Evolutionary conservation across 2,113 vertebrate species (phyloP), one percentile per base, ranked within the genome.

Genomic region (Eleginops maclovinus): DNA sequence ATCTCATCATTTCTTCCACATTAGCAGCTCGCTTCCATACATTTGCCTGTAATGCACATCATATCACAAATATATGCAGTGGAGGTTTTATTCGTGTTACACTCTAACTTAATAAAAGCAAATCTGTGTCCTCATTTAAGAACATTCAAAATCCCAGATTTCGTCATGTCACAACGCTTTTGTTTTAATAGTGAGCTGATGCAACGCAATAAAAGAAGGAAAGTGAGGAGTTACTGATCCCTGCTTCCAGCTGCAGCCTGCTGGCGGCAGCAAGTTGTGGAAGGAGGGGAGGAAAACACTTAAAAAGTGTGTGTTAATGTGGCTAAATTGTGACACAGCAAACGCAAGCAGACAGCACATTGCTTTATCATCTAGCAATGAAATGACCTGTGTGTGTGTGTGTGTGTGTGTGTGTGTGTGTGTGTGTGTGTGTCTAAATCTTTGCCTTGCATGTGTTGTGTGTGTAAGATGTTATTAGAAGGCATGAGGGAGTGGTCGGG

Each of bases 131-230:
- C 74, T 67, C 56, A 78, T 75, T 71, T 55, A 54, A 75, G 22
- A 47, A 63, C 46, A 75, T 36, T 47, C 75, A 65, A 22, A 68
- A 41, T 21, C 36, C 60, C 53, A n/a, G 36, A 76, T 82, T 82
- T 84, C 62, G 2, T 79, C 50, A 67, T 65, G 53, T 83, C 72
- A 44, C 1, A 0, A 19, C 3, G 9, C 51, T 14, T 26, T 66
- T 44, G 60, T 47, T 72, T 49, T 61, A 83, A 59, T 19, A n/a
- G 36, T 12, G 64, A 54, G 64, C 79, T 85, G 86, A 88, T 85
- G 82, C 72, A 88, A 83, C 44, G n/a, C 49, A 14, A 41, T 56
- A 83, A 83, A 82, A 85, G 68, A 62, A 83, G 55, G 44, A 31
- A 69, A 63, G 77, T 24, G 44, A 69, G 47, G 54, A 79, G 58